Evolutionary conservation across 2,888 invertebrate genomes (phyloP), one percentile per base, ranked within the genome.

Genomic region (Eristalinus sepulchralis): DNA sequence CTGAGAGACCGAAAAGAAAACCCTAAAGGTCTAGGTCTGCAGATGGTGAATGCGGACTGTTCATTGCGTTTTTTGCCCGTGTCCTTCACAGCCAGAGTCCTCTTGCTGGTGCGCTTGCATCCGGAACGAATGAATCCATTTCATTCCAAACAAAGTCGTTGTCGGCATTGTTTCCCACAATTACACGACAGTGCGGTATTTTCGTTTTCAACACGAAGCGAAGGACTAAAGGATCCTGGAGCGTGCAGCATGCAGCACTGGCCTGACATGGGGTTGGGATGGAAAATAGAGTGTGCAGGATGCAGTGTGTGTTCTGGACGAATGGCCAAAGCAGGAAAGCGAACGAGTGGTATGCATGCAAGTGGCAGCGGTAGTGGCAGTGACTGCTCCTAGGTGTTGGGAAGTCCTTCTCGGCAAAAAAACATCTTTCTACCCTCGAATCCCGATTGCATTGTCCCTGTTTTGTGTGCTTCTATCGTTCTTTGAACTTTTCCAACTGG

Each of bases 101-200:
- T 85, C 76, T 27, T 34, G 59, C 17, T 47, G 47, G 64, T 53
- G 34, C 33, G 57, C 53, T 82, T 63, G 73, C 64, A 82, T 78
- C 72, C 72, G 59, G 71, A 64, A 68, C 72, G 73, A 82, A 86
- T 78, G 83, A 86, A 86, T 86, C 77, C 78, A 83, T 86, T 78
- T 59, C 82, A 72, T 83, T 77, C 53, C 71, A 77, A 83, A 83
- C 82, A 67, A 77, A 72, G 82, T 78, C 83, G 85, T 83, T 86
- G 83, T 83, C 78, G 83, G 83, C 78, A 86, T 86, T 86, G 85
- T 86, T 86, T 86, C 70, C 82, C 85, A 83, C 85, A 86, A 86
- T 86, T 86, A 83, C 85, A 86, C 85, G 82, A 86, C 83, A 82
- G 82, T 82, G 85, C 64, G 85, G 85, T 82, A 86, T 86, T 82